A percentile compares a stretch with the other conserved stretches of the same genome.
These are phyloP conservation scores for Thripadectes ignobilis DNA, from an alignment of 2,797 vertebrate genomes.

Conservation along the genomic window DNA sequence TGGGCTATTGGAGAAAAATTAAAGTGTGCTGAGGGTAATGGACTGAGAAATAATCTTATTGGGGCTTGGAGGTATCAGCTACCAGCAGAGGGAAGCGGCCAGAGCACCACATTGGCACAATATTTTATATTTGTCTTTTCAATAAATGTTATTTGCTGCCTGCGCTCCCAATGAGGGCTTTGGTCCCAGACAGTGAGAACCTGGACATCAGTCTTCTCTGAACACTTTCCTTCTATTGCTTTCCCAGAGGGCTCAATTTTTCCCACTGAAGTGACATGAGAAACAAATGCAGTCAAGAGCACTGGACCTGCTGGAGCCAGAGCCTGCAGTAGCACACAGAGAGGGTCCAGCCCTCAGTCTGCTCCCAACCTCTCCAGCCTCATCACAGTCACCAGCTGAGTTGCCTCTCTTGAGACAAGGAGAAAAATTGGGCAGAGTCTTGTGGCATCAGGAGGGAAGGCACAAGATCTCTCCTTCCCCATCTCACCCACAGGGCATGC, in stretches of 20 bases:
- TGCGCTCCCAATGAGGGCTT: neutral
- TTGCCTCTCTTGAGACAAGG: neutral
- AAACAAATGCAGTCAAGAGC: neutral
- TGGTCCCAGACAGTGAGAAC: neutral
- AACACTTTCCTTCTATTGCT: neutral
- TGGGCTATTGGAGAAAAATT: neutral
- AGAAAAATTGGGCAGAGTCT: neutral
- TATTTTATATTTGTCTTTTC: neutral
- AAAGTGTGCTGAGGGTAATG: neutral
- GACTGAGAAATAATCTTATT: neutral
- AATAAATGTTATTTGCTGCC: neutral
- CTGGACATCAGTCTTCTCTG: neutral
- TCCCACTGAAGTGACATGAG: neutral
- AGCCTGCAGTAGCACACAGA: accelerated
- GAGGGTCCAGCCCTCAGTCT: neutral
- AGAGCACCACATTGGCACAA: neutral
- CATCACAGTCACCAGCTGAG: accelerated
- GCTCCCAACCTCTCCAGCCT: neutral
- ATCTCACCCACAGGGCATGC: accelerated
- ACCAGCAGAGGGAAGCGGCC: neutral
- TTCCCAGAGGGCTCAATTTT: slow-evolving; percentile 7
- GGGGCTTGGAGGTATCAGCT: neutral
- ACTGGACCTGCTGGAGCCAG: neutral
- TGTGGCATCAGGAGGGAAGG: neutral
- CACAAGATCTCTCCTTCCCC: neutral